A percentile compares a stretch with the other conserved stretches of the same genome.
Conservation (phyloP, 2,797 vertebrate species). For the Syngnathus acus region DNA sequence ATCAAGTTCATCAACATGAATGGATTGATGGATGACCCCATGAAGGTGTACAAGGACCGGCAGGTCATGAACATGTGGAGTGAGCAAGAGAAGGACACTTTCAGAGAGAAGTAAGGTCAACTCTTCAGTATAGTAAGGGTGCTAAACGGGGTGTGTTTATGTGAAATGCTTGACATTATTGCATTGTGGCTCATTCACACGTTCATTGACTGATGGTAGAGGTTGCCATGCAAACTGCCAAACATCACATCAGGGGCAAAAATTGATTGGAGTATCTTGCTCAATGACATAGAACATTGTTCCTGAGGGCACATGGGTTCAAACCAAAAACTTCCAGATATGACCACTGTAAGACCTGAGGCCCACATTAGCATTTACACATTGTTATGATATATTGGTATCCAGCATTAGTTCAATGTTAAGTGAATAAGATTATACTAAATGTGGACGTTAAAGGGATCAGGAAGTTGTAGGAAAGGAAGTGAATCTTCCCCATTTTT, state of each 20-base stretch:
- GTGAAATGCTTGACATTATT: not conserved
- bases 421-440: not conserved
- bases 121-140: not conserved
- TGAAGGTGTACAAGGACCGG: constrained; percentile 97
- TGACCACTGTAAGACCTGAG: not conserved
- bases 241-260: not conserved
- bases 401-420: not conserved
- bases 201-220: not conserved
- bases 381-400: not conserved
- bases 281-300: not conserved
- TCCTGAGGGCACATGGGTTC: not conserved
- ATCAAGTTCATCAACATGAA: constrained; percentile 99
- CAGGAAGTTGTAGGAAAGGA: constrained; percentile 36
- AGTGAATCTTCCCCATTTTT: constrained; percentile 54
- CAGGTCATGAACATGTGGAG: constrained; percentile 99
- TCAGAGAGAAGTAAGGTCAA: constrained; percentile 90
- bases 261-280: not conserved
- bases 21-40: constrained; percentile 95
- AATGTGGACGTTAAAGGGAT: constrained; percentile 7
- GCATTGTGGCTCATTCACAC: not conserved
- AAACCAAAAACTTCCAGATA: not conserved
- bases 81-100: constrained; percentile 96
- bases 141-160: not conserved
- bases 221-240: not conserved
- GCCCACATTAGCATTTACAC: too few species aligned